Evolutionary conservation across 2,113 vertebrate genomes (phyloP).

Genomic region (Amazona guildingii): DNA sequence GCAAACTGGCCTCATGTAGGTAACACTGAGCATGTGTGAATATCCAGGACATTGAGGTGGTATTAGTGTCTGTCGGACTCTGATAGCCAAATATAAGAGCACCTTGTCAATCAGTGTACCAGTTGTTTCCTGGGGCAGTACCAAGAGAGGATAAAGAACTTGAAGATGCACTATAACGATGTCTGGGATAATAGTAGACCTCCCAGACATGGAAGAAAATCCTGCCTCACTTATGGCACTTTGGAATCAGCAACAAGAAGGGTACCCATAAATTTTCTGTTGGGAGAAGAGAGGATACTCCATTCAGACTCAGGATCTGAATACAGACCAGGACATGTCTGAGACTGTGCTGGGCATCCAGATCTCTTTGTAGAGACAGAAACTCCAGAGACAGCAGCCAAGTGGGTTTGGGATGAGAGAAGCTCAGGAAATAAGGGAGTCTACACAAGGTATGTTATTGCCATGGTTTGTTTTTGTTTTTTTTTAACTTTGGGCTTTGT

Average conservation of each 20-base stretch:
- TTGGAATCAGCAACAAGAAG: constrained; percentile 59
- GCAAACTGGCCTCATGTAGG: constrained; percentile 30
- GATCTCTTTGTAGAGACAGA: constrained; percentile 68
- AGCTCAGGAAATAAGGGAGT: constrained; percentile 68
- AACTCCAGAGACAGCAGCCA: constrained; percentile 72
- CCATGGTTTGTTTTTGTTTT: constrained; percentile 62
- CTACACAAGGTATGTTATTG: constrained; percentile 69
- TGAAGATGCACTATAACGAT: constrained; percentile 40
- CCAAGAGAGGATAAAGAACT: constrained; percentile 61
- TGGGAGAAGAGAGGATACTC: constrained; percentile 65
- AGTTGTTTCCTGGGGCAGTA: constrained; percentile 56
- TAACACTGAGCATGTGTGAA: constrained; percentile 48
- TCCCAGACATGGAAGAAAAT: constrained; percentile 60
- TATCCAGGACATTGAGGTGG: constrained; percentile 52
- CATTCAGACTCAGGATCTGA: constrained; percentile 68
- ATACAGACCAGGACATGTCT: constrained; percentile 69
- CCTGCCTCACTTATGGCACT: constrained; percentile 63
- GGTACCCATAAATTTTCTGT: constrained; percentile 57
- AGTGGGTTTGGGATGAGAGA: constrained; percentile 72
- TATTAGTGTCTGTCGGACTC: constrained; percentile 56
- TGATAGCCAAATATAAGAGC: constrained; percentile 55
- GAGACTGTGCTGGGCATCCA: constrained; percentile 69
- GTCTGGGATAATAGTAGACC: constrained; percentile 55
- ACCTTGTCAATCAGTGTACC: constrained; percentile 40
- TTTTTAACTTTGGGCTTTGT: constrained; percentile 66